phyloP scores from a whole-genome alignment of 2,888 invertebrate genomes.

The Cyclophora albipunctata region DNA sequence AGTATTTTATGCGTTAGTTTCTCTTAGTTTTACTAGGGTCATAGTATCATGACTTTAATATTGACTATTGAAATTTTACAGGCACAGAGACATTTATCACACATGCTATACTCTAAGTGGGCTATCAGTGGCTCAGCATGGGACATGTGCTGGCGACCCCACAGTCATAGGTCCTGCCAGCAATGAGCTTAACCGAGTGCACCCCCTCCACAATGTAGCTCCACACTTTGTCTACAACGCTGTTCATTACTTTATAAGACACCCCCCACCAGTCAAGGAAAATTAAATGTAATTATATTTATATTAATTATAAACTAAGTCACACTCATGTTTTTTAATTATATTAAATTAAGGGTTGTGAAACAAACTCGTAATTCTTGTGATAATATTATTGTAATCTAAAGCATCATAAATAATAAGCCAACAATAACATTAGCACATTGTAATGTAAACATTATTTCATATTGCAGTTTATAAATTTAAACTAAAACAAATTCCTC shows the following conservation, averaged over 20 bases:
- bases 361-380: not conserved
- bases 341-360: too few species aligned
- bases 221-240: slow-evolving; percentile 75
- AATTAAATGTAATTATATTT: slow-evolving; percentile 30
- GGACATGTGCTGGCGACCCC: slow-evolving; percentile 59
- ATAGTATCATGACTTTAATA: too few species aligned
- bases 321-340: not conserved
- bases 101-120: slow-evolving; percentile 98
- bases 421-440: not conserved
- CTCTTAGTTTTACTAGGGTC: too few species aligned
- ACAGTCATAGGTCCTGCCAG: slow-evolving; percentile 78
- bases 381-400: not conserved
- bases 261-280: slow-evolving; percentile 61
- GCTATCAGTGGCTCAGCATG: slow-evolving; percentile 92
- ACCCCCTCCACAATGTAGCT: slow-evolving; percentile 89
- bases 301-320: not conserved
- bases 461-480: slow-evolving; percentile 7
- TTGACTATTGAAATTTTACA: slow-evolving; percentile 48
- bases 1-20: slow-evolving; percentile 35
- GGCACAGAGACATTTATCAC: slow-evolving; percentile 94
- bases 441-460: not conserved
- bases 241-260: slow-evolving; percentile 65
- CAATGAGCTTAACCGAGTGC: slow-evolving; percentile 84
- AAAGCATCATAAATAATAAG: slow-evolving; percentile 17
- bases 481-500: slow-evolving; percentile 82